Evolutionary conservation across 2,797 vertebrate species (phyloP), one percentile per base, ranked within the genome.

Genomic region (Spinus olivaceus): DNA sequence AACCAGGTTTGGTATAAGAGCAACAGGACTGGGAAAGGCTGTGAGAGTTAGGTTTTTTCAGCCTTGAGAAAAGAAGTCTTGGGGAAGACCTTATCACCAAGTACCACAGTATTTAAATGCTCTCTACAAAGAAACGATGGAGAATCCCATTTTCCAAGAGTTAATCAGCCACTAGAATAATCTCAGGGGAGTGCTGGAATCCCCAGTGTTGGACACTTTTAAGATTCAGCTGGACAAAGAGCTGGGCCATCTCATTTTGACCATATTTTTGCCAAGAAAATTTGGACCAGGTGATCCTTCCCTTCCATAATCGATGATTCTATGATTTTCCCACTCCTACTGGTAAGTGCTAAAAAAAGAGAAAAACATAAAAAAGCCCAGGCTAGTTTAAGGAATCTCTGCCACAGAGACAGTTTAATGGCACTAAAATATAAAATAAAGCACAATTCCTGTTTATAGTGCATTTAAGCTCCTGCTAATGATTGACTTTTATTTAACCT

Each of bases 271-370:
- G 6, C 13, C 35, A n/a, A 61, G 63, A 56, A 42, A 42, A 23
- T 5, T 24, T 23, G 30, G 32, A 67, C 18, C 22, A 47, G 9
- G 9, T 5, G 1, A 32, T 63, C 9, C 4, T 49, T 61, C 41
- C 24, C 12, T 66, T 67, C 22, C 18, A 61, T 16, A 28, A 37
- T 50, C 11, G 18, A 15, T 10, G 14, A 56, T 20, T 63, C 65
- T 37, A 1, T 57, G 11, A n/a, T 69, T 81, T 81, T 47, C 20
- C 30, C 3, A 0, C 1, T 8, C 2, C 3, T 2, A 9, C 8
- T 59, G 6, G 4, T 46, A 90, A 82, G 15, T 41, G 9, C 6
- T 66, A 60, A 85, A 74, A 4, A 35, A 94, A 74, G 53, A 53
- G 63, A 35, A 4, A 63, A 65, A 2, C 14, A 14, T 14, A 22